Percentiles rank a stretch among this genome's conserved stretches.
These are phyloP conservation scores for Champsocephalus gunnari DNA, from an alignment of 2,797 vertebrate genomes.

Conservation along the genomic window DNA sequence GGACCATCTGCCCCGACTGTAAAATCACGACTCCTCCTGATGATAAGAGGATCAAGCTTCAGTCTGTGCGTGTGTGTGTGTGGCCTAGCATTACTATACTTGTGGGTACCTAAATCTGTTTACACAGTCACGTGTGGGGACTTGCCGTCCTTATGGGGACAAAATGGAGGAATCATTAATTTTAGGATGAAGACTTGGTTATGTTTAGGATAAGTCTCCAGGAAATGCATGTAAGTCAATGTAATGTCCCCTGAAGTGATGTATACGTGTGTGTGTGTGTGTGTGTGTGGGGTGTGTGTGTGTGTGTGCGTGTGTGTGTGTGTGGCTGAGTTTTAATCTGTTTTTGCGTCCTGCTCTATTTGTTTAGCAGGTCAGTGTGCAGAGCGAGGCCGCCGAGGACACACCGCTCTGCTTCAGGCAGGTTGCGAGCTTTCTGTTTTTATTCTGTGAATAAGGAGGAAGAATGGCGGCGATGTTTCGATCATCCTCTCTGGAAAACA, in stretches of 20 bases:
- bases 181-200: no score
- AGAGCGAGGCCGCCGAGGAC: slow-evolving; percentile 11
- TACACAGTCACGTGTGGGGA: no score
- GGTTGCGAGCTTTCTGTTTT: neutral
- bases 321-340: slow-evolving; percentile 48
- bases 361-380: slow-evolving; percentile 46
- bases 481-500: slow-evolving; percentile 54
- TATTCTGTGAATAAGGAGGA: slow-evolving; percentile 18
- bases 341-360: slow-evolving; percentile 16
- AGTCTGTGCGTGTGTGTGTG: neutral
- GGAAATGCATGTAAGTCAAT: no score
- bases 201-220: no score
- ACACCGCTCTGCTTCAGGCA: neutral
- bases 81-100: no score
- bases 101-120: no score
- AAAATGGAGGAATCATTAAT: no score
- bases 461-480: slow-evolving; percentile 39
- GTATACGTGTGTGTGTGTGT: neutral
- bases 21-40: slow-evolving; percentile 29
- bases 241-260: no score
- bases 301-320: no score
- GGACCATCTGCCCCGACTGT: slow-evolving; percentile 57
- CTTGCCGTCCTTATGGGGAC: no score
- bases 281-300: neutral
- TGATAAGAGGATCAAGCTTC: slow-evolving; percentile 67